Percentiles rank a stretch among this genome's conserved stretches.
Evolutionary conservation across 2,113 vertebrate genomes (phyloP).

Genomic region (Tachycineta bicolor): DNA sequence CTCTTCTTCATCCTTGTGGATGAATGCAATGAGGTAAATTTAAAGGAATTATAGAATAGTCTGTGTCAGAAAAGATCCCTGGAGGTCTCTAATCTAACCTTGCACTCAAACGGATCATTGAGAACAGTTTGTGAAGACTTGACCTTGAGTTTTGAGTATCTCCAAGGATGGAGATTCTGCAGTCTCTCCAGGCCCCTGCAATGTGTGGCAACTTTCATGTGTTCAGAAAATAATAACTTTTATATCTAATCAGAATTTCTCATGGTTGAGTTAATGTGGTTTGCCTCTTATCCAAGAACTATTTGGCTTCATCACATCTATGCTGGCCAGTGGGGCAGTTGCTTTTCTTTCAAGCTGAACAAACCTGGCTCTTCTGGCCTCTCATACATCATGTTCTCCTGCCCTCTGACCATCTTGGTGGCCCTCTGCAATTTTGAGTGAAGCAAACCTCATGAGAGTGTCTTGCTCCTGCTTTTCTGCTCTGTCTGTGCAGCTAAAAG

Average conservation of each 20-base stretch:
- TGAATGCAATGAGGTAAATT: slow-evolving; percentile 95
- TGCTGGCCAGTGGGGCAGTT: not conserved
- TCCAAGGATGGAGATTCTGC: not conserved
- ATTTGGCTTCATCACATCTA: not conserved
- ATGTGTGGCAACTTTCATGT: not conserved
- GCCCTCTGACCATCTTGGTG: not conserved
- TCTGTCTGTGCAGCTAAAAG: not conserved
- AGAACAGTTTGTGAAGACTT: not conserved
- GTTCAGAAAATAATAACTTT: not conserved
- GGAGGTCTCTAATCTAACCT: not conserved
- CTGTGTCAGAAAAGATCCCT: not conserved
- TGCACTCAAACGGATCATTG: not conserved
- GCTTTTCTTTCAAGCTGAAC: not conserved
- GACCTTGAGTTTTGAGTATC: not conserved
- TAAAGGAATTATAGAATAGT: not conserved
- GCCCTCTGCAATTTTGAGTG: not conserved
- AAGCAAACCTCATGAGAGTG: not conserved
- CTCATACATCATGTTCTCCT: not conserved
- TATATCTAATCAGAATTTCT: not conserved
- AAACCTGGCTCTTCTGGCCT: not conserved
- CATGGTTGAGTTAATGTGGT: not conserved
- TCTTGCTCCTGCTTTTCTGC: not conserved
- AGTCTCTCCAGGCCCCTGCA: not conserved
- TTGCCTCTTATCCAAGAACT: not conserved
- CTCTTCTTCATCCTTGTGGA: slow-evolving; percentile 99